phyloP scores from a whole-genome alignment of 2,797 vertebrate species.

The Pantherophis alleghaniensis region DNA sequence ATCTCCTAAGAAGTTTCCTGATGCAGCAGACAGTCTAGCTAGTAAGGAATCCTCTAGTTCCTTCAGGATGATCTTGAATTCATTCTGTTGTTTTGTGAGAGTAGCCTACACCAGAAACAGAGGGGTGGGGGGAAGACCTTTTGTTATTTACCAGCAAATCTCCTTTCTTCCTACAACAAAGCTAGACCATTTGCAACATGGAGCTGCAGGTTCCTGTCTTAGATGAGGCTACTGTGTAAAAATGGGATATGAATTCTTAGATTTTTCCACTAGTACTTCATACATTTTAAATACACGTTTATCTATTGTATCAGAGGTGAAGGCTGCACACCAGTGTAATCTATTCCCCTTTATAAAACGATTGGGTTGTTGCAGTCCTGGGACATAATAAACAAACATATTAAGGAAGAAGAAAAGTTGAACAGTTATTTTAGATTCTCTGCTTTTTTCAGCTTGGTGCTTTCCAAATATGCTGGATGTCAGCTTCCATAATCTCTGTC shows the following conservation, averaged over 20 bases:
- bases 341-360: not conserved
- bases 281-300: not conserved
- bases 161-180: not conserved
- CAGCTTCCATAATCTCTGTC: not conserved
- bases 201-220: not conserved
- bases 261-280: not conserved
- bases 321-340: too few relatives aligned
- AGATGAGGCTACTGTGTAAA: not conserved
- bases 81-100: conserved; percentile 75
- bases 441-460: not conserved
- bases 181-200: not conserved
- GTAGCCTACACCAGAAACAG: conserved; percentile 58
- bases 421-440: not conserved
- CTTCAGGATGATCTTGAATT: conserved; percentile 77
- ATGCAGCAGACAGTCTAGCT: conserved; percentile 68
- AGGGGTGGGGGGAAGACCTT: not conserved
- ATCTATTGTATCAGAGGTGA: not conserved
- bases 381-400: not conserved
- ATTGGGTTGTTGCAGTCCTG: not conserved
- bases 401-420: not conserved
- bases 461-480: not conserved
- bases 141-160: not conserved
- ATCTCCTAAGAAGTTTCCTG: conserved; percentile 71
- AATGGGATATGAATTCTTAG: not conserved
- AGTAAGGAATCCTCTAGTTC: conserved; percentile 75